phyloP scores from a whole-genome alignment of 2,888 invertebrate genomes.

The Calameuta idolon region DNA sequence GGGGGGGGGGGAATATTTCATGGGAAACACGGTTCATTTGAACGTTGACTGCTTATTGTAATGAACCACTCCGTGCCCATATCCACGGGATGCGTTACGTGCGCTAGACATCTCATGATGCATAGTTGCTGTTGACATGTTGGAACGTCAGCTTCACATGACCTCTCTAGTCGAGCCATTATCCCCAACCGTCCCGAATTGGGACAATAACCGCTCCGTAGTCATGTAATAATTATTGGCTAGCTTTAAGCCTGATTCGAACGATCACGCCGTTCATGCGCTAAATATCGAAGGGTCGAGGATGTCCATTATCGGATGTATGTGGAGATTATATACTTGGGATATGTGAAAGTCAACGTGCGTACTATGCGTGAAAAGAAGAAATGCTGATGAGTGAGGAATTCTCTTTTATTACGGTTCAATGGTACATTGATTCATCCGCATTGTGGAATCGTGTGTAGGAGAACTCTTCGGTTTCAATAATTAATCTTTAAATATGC shows the following conservation, averaged over 20 bases:
- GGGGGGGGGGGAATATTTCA: slow-evolving; percentile 36
- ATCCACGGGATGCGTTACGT: slow-evolving; percentile 42
- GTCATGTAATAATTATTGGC: slow-evolving; percentile 56
- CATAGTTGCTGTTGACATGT: slow-evolving; percentile 67
- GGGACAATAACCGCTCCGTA: slow-evolving; percentile 57
- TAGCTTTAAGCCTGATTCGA: slow-evolving; percentile 31
- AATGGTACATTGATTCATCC: neutral
- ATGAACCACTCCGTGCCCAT: slow-evolving; percentile 39
- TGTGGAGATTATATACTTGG: neutral
- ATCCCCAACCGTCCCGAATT: slow-evolving; percentile 54
- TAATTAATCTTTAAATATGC: neutral
- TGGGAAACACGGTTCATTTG: slow-evolving; percentile 35
- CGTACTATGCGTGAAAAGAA: too few species aligned
- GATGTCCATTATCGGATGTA: neutral
- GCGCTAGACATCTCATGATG: slow-evolving; percentile 64
- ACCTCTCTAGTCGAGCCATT: slow-evolving; percentile 60
- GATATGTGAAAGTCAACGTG: neutral
- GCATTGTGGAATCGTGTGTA: too few species aligned
- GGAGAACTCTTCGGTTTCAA: too few species aligned
- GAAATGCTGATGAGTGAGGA: too few species aligned
- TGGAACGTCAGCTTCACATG: slow-evolving; percentile 64
- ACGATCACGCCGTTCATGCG: slow-evolving; percentile 16
- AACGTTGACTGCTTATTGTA: slow-evolving; percentile 47
- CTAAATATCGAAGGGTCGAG: neutral
- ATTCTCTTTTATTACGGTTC: neutral